Percentiles rank a stretch among this genome's conserved stretches.
These are phyloP conservation scores for Chalcosyrphus nemorum DNA, from an alignment of 2,888 invertebrate genomes.

Conservation along the genomic window DNA sequence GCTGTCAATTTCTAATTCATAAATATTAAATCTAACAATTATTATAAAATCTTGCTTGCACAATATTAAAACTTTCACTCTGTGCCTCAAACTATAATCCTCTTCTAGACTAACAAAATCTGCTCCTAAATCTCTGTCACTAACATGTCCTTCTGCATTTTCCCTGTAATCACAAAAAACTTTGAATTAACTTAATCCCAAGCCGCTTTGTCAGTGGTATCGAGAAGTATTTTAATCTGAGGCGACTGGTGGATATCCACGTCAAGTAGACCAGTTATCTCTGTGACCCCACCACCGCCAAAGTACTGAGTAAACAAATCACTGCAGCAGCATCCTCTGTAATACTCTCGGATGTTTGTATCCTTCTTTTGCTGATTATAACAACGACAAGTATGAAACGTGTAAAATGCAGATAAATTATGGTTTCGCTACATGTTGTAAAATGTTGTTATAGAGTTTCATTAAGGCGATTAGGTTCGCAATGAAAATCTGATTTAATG, in stretches of 20 bases:
- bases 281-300: conserved; percentile 8
- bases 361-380: conserved; percentile 20
- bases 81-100: too few relatives aligned
- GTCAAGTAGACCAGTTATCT: conserved; percentile 18
- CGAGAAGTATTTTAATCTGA: conserved; percentile 25
- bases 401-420: conserved; percentile 45
- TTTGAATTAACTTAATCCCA: too few relatives aligned
- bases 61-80: too few relatives aligned
- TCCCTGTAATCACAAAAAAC: too few relatives aligned
- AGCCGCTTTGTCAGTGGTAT: not conserved
- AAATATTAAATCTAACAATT: too few relatives aligned
- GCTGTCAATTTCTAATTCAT: too few relatives aligned
- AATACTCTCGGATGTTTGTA: not conserved
- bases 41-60: too few relatives aligned
- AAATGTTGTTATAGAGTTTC: conserved; percentile 3
- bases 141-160: too few relatives aligned
- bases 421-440: conserved; percentile 28
- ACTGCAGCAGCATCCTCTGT: not conserved
- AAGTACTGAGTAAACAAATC: conserved; percentile 35
- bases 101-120: too few relatives aligned
- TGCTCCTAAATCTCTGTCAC: too few relatives aligned
- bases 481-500: not conserved
- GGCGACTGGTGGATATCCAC: not conserved
- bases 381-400: not conserved
- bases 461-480: conserved; percentile 21